Evolutionary conservation across 2,797 vertebrate genomes (phyloP).

Genomic region (Coendou prehensilis): DNA sequence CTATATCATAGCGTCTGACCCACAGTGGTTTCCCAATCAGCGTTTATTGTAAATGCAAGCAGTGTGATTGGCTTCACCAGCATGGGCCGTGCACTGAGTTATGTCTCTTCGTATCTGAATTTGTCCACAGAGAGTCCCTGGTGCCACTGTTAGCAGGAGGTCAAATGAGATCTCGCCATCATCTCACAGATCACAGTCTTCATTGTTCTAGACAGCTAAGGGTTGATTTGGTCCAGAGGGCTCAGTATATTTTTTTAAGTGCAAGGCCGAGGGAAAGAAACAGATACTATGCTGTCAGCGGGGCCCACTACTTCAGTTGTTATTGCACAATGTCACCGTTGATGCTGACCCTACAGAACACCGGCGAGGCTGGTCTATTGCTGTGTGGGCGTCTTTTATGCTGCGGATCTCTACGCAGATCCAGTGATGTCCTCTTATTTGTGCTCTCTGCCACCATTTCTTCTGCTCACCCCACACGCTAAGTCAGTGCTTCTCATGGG

Average conservation of each 20-base stretch:
- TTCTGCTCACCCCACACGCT: not conserved
- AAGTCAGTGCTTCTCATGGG: not conserved
- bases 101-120: not conserved
- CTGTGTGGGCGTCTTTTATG: no score
- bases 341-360: not conserved
- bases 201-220: not conserved
- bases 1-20: not conserved
- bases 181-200: not conserved
- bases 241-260: not conserved
- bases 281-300: not conserved
- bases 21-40: not conserved
- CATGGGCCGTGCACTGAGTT: not conserved
- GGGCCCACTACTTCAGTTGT: not conserved
- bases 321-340: not conserved
- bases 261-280: not conserved
- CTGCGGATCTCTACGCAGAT: not conserved
- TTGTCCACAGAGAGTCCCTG: not conserved
- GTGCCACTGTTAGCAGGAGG: not conserved
- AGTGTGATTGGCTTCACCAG: not conserved
- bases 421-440: not conserved
- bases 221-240: not conserved
- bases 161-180: not conserved
- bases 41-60: not conserved
- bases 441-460: not conserved
- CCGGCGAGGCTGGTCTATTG: not conserved